phyloP scores from a whole-genome alignment of 2,797 vertebrate genomes.

The Hozukius guyotensis region DNA sequence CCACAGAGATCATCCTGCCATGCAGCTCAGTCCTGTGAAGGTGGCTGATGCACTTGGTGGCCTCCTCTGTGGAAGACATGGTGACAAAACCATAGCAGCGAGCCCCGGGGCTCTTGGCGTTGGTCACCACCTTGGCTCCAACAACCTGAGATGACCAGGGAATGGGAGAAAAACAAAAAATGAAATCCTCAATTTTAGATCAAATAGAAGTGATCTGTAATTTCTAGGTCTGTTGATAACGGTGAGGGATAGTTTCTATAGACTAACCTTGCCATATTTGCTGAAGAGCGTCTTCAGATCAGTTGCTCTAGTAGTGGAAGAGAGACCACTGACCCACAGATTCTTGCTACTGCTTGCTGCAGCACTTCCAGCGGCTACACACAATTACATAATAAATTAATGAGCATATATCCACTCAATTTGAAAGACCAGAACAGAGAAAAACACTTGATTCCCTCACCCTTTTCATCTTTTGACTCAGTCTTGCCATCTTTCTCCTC shows the following conservation, averaged over 20 bases:
- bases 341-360: slow-evolving; percentile 86
- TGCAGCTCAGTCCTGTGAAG: slow-evolving; percentile 96
- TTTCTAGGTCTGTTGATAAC: fast-evolving
- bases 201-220: not conserved
- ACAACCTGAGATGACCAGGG: slow-evolving; percentile 85
- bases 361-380: slow-evolving; percentile 70
- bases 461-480: slow-evolving; percentile 91
- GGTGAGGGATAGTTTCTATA: fast-evolving
- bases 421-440: fast-evolving
- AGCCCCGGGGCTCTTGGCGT: slow-evolving; percentile 95
- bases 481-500: slow-evolving; percentile 88
- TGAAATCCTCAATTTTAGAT: not conserved
- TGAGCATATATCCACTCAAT: not conserved
- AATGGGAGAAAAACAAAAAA: not conserved
- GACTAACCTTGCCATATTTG: slow-evolving; percentile 94
- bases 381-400: not conserved
- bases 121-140: slow-evolving; percentile 97
- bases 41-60: slow-evolving; percentile 93
- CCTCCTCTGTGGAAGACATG: slow-evolving; percentile 94
- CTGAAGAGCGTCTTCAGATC: slow-evolving; percentile 98
- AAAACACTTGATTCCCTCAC: slow-evolving; percentile 69
- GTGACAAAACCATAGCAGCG: slow-evolving; percentile 99
- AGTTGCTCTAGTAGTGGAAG: slow-evolving; percentile 96
- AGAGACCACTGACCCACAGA: slow-evolving; percentile 97
- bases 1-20: slow-evolving; percentile 97